Percentiles rank a stretch among this genome's conserved stretches.
Conservation (phyloP, 2,113 vertebrate genomes). For the Onychostoma macrolepis region DNA sequence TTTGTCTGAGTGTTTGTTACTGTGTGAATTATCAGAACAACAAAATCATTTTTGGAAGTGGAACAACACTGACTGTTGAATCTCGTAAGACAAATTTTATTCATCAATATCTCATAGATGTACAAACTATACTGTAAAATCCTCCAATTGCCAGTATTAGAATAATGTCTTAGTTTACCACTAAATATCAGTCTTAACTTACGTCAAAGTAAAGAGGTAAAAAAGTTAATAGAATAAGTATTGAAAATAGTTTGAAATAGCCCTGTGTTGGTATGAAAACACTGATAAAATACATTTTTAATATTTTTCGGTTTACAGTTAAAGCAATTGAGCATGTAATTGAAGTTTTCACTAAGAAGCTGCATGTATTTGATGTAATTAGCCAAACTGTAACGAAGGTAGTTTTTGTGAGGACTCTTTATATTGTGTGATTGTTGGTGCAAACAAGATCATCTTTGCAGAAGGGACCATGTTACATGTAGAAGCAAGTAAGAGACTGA, state of each 20-base stretch:
- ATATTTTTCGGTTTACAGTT: not conserved
- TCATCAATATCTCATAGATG: not conserved
- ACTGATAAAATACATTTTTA: not conserved
- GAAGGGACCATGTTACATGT: slow-evolving; percentile 44
- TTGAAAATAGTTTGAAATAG: not conserved
- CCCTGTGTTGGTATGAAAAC: not conserved
- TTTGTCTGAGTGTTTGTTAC: slow-evolving; percentile 34
- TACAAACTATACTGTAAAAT: not conserved
- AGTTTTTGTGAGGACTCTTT: slow-evolving; percentile 27
- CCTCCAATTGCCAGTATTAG: not conserved
- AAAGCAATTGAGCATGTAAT: not conserved
- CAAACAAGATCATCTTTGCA: slow-evolving; percentile 47
- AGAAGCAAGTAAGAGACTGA: slow-evolving; percentile 48
- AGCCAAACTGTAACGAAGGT: too few species aligned
- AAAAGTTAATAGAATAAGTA: not conserved
- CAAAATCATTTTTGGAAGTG: slow-evolving; percentile 57
- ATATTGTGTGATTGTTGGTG: slow-evolving; percentile 51
- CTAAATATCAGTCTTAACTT: too few species aligned
- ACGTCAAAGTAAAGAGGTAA: not conserved
- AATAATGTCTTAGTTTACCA: not conserved
- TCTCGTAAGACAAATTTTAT: slow-evolving; percentile 29
- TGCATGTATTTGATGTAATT: not conserved
- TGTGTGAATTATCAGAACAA: slow-evolving; percentile 48
- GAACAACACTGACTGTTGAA: slow-evolving; percentile 46
- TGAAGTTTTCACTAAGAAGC: not conserved